A percentile compares a stretch with the other conserved stretches of the same genome.
Evolutionary conservation across 2,113 vertebrate genomes (phyloP).

Genomic region (Choloepus hoffmanni): DNA sequence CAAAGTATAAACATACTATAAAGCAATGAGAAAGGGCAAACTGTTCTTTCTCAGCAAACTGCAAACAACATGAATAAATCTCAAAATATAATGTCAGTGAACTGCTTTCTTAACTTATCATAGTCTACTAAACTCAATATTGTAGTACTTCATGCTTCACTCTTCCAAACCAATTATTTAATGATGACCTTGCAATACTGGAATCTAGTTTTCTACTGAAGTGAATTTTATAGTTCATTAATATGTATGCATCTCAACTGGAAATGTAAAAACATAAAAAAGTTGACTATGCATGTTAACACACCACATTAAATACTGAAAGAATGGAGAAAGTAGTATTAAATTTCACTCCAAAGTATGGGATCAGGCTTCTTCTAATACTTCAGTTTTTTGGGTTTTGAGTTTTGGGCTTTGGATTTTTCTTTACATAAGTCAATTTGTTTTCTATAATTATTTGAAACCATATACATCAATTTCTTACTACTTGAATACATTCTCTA

Average conservation of each 20-base stretch:
- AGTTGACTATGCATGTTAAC: not conserved
- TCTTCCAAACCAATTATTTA: not conserved
- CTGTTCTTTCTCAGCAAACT: not conserved
- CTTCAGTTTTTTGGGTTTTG: not conserved
- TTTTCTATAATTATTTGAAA: not conserved
- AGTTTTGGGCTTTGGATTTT: not conserved
- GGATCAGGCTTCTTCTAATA: not conserved
- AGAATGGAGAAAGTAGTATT: not conserved
- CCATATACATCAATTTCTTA: not conserved
- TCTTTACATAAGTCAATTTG: not conserved
- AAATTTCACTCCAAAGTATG: not conserved
- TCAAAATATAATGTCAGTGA: not conserved
- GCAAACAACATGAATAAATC: not conserved
- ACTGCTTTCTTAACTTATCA: not conserved
- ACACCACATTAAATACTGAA: not conserved
- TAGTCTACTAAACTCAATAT: not conserved
- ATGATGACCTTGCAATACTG: not conserved
- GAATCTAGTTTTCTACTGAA: not conserved
- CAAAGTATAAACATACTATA: not conserved
- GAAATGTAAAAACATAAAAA: not conserved
- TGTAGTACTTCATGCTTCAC: not conserved
- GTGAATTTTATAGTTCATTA: not conserved
- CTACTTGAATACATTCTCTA: not conserved
- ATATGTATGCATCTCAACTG: not conserved
- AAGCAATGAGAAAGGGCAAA: not conserved